Conservation (phyloP, 1,140 invertebrate species). For the Littorina saxatilis region DNA sequence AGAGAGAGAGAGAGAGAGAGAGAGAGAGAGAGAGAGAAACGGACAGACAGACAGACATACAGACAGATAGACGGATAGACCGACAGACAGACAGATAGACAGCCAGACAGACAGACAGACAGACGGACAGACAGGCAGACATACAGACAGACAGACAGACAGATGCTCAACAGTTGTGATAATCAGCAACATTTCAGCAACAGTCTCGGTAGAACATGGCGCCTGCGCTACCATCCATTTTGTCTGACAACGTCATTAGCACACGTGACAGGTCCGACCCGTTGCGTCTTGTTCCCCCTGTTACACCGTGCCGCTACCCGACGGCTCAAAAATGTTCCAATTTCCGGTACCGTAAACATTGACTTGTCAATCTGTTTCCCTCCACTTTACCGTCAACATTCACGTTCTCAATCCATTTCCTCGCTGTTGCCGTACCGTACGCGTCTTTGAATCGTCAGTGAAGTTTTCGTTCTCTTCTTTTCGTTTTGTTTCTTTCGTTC, state of each 20-base stretch:
- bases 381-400: too few species aligned
- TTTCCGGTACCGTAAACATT: too few species aligned
- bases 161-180: neutral
- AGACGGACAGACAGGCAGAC: too few species aligned
- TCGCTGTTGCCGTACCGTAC: too few species aligned
- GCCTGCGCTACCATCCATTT: too few species aligned
- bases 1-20: slow-evolving; percentile 32
- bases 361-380: too few species aligned
- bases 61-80: too few species aligned
- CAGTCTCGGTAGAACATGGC: neutral
- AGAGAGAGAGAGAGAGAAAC: too few species aligned
- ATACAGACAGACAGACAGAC: too few species aligned
- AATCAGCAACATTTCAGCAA: neutral
- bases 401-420: too few species aligned
- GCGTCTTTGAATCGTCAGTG: too few species aligned
- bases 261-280: neutral
- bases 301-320: neutral
- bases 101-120: neutral
- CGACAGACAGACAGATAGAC: neutral
- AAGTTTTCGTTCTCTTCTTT: neutral
- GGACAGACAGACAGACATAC: too few species aligned
- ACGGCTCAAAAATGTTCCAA: neutral
- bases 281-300: neutral
- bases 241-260: neutral
- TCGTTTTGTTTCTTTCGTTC: neutral